Conservation (phyloP, 2,888 invertebrate species). For the Bombylius discolor region DNA sequence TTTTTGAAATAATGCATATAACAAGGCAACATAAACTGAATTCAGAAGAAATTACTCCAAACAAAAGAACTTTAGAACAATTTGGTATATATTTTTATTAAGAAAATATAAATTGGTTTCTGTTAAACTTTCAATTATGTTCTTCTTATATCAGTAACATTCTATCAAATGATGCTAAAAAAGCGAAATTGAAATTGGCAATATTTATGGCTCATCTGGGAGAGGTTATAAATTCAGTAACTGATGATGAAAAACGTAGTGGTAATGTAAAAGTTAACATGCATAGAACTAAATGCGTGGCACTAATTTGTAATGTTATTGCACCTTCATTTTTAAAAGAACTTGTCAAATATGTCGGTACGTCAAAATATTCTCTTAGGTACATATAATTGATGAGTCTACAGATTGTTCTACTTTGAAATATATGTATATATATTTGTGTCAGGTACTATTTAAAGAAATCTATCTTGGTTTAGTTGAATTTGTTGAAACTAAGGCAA, state of each 20-base stretch:
- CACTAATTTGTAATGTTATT: background rate
- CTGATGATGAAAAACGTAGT: background rate
- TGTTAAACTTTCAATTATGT: background rate
- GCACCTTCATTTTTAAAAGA: background rate
- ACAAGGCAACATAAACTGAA: background rate
- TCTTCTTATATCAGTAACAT: background rate
- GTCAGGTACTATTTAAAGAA: background rate
- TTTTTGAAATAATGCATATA: too few species aligned
- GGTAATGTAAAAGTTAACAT: background rate
- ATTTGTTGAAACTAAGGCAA: background rate
- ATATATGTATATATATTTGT: background rate
- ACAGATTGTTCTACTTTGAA: background rate
- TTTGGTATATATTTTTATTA: background rate
- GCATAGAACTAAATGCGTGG: background rate
- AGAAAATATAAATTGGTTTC: background rate
- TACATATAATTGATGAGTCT: background rate
- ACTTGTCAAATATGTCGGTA: background rate
- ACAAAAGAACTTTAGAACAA: background rate
- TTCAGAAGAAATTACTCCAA: background rate
- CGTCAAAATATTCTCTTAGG: background rate
- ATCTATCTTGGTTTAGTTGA: background rate
- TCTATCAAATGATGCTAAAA: background rate
- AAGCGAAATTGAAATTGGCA: background rate
- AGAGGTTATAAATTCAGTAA: background rate
- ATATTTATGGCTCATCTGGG: background rate